These are phyloP conservation scores for Sericinus montela DNA, from an alignment of 2,888 invertebrate species.

Conservation along the genomic window DNA sequence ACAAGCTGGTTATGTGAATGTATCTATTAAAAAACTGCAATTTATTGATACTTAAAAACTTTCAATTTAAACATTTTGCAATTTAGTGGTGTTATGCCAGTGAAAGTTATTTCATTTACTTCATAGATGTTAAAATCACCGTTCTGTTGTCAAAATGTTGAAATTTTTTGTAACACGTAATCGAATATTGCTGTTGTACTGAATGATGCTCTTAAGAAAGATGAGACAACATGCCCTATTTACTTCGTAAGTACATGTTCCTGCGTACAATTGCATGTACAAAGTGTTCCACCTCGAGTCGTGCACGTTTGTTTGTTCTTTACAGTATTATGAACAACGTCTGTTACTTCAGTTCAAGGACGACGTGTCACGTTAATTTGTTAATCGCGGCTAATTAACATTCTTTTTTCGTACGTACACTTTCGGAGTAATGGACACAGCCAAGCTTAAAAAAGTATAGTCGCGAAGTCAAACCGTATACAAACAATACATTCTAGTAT, in stretches of 20 bases:
- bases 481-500: too few species aligned
- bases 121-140: background rate
- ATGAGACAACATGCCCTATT: conserved; percentile 34
- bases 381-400: conserved; percentile 29
- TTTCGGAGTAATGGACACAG: background rate
- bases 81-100: background rate
- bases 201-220: conserved; percentile 22
- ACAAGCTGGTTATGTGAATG: too few species aligned
- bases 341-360: conserved; percentile 60
- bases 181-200: background rate
- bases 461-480: too few species aligned
- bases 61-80: too few species aligned
- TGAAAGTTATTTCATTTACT: conserved; percentile 3
- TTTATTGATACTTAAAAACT: too few species aligned
- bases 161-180: conserved; percentile 10
- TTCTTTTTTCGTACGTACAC: conserved; percentile 7
- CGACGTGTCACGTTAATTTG: conserved; percentile 40
- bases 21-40: too few species aligned
- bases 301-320: conserved; percentile 14
- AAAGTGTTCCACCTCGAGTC: conserved; percentile 18
- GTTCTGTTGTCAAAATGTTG: background rate
- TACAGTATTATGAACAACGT: conserved; percentile 27
- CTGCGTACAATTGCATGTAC: conserved; percentile 27
- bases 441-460: background rate
- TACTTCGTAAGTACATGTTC: conserved; percentile 29